Conservation (phyloP, 2,888 invertebrate species). For the Marronus borbonicus region DNA sequence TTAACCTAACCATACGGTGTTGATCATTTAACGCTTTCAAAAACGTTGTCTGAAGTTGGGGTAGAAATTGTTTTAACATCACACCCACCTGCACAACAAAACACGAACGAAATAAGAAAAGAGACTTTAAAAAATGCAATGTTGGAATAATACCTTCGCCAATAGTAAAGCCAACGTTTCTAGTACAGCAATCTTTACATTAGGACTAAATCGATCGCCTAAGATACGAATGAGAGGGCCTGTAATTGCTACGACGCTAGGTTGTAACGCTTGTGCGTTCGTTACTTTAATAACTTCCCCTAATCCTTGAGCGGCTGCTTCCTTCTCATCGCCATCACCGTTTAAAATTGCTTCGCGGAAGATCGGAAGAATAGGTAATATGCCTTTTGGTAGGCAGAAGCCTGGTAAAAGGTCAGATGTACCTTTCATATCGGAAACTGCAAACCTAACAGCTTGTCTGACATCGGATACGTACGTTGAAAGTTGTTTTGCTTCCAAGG, state of each 20-base stretch:
- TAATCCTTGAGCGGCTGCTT: constrained; percentile 93
- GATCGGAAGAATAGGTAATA: constrained; percentile 93
- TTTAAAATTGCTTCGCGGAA: constrained; percentile 97
- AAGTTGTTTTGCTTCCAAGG: constrained; percentile 87
- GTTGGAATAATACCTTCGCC: constrained; percentile 78
- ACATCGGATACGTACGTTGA: constrained; percentile 91
- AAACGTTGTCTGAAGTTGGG: constrained; percentile 98
- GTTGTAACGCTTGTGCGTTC: constrained; percentile 89
- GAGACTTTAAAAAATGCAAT: background rate
- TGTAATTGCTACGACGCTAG: constrained; percentile 97
- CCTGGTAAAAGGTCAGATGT: constrained; percentile 85
- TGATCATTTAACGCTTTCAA: constrained; percentile 95
- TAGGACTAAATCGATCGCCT: constrained; percentile 94
- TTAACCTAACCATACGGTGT: constrained; percentile 88
- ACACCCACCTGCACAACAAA: constrained; percentile 82
- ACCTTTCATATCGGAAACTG: constrained; percentile 87
- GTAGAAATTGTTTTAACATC: constrained; percentile 97
- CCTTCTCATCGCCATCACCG: constrained; percentile 96
- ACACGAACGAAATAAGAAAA: background rate
- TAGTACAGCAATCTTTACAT: constrained; percentile 95
- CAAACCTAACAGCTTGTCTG: constrained; percentile 93
- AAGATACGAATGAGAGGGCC: constrained; percentile 98
- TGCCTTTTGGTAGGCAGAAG: constrained; percentile 92
- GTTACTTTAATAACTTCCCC: constrained; percentile 86
- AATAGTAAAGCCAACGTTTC: constrained; percentile 94